These are phyloP conservation scores for Phrynocephalus forsythii DNA, from an alignment of 2,797 vertebrate species.

Conservation along the genomic window DNA sequence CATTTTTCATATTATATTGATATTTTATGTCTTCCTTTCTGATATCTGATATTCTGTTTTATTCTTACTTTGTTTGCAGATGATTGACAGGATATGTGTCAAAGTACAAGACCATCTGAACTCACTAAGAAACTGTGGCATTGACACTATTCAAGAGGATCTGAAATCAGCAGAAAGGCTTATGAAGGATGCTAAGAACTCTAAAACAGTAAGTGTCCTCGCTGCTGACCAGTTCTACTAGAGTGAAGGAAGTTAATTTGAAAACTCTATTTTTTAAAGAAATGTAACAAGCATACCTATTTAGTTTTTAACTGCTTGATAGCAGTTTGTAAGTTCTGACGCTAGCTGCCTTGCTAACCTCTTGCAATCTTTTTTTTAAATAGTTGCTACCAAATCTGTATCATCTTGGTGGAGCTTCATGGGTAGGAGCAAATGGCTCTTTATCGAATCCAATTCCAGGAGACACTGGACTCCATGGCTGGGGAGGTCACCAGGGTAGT, in stretches of 20 bases:
- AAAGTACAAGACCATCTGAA: slow-evolving; percentile 98
- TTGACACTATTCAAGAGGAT: slow-evolving; percentile 89
- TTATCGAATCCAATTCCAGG: slow-evolving; percentile 92
- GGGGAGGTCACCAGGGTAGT: slow-evolving; percentile 94
- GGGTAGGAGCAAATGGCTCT: slow-evolving; percentile 84
- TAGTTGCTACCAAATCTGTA: slow-evolving; percentile 95
- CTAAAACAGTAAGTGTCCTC: slow-evolving; percentile 88
- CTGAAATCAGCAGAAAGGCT: slow-evolving; percentile 91
- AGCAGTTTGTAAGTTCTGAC: background rate
- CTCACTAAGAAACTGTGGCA: slow-evolving; percentile 90
- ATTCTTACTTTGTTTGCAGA: slow-evolving; percentile 76
- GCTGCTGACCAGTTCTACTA: background rate
- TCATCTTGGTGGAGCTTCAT: slow-evolving; percentile 88
- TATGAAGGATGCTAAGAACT: slow-evolving; percentile 95
- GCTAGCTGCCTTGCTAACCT: background rate
- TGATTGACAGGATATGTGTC: slow-evolving; percentile 97
- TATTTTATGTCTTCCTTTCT: background rate
- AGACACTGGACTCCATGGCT: slow-evolving; percentile 95
- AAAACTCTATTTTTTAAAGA: slow-evolving; percentile 1
- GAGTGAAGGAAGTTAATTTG: background rate
- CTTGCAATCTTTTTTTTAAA: slow-evolving; percentile 29
- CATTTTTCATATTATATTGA: background rate
- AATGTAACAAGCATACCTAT: background rate
- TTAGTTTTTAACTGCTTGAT: background rate
- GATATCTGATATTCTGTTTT: slow-evolving; percentile 14